Conservation (phyloP, 2,113 vertebrate genomes). For the Notechis scutatus region DNA sequence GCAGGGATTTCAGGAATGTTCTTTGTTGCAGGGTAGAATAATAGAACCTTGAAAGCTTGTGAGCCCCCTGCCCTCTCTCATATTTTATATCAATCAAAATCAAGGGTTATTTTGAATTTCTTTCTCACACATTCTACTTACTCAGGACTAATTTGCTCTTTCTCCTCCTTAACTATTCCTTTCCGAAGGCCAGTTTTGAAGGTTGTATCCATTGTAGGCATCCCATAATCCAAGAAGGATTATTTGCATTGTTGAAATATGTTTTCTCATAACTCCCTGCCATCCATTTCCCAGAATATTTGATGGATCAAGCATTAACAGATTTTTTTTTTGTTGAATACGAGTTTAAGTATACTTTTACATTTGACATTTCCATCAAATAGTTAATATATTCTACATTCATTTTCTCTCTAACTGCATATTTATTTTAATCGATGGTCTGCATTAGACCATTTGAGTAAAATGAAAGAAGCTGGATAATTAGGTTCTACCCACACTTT, state of each 20-base stretch:
- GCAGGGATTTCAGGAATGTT: neutral
- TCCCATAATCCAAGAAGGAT: neutral
- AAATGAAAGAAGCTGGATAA: neutral
- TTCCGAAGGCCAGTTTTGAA: neutral
- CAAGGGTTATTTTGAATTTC: neutral
- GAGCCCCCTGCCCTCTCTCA: neutral
- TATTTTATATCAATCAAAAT: neutral
- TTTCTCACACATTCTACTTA: neutral
- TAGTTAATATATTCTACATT: neutral
- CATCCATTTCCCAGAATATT: neutral
- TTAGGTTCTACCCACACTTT: neutral
- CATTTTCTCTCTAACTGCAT: neutral
- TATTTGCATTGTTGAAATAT: neutral
- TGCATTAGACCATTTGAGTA: neutral
- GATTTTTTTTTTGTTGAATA: neutral
- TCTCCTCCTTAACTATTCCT: neutral
- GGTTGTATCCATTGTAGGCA: neutral
- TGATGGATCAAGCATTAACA: neutral
- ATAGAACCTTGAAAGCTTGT: neutral
- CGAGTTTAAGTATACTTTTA: neutral
- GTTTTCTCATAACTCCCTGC: neutral
- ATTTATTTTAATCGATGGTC: neutral
- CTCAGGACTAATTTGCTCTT: neutral
- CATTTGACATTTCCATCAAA: neutral
- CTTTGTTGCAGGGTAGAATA: neutral